These are phyloP conservation scores for Pyrocephalus nanus DNA, from an alignment of 2,797 vertebrate species.

Conservation along the genomic window DNA sequence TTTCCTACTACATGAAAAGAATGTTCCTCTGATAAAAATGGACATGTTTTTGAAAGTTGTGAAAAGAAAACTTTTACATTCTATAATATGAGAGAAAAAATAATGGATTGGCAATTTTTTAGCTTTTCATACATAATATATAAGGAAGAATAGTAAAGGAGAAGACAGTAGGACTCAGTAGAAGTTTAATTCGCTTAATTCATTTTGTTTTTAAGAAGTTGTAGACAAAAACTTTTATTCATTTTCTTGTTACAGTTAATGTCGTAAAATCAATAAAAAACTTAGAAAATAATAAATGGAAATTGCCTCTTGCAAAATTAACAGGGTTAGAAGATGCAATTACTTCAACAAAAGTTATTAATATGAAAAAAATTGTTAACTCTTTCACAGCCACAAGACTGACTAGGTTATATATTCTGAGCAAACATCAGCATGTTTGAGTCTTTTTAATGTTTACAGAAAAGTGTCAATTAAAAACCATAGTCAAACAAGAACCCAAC, in stretches of 20 bases:
- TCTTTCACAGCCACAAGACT: neutral
- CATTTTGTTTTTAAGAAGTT: neutral
- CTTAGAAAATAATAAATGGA: neutral
- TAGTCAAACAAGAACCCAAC: neutral
- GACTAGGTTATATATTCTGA: neutral
- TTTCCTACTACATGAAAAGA: neutral
- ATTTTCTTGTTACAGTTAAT: conserved; percentile 6
- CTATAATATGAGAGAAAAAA: neutral
- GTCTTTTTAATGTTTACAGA: neutral
- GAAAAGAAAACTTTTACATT: neutral
- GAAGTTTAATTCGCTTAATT: neutral
- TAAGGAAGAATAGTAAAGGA: neutral
- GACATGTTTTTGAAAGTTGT: neutral
- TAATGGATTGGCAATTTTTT: neutral
- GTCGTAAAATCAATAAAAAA: neutral
- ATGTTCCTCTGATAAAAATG: neutral
- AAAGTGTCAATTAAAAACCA: neutral
- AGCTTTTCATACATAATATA: neutral
- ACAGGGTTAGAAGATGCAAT: neutral
- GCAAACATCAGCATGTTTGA: neutral
- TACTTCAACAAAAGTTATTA: neutral
- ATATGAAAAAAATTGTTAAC: neutral
- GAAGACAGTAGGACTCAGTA: neutral
- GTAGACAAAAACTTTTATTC: neutral
- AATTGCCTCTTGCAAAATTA: neutral